phyloP scores from a whole-genome alignment of 2,797 vertebrate genomes.

The Malurus splendens region DNA sequence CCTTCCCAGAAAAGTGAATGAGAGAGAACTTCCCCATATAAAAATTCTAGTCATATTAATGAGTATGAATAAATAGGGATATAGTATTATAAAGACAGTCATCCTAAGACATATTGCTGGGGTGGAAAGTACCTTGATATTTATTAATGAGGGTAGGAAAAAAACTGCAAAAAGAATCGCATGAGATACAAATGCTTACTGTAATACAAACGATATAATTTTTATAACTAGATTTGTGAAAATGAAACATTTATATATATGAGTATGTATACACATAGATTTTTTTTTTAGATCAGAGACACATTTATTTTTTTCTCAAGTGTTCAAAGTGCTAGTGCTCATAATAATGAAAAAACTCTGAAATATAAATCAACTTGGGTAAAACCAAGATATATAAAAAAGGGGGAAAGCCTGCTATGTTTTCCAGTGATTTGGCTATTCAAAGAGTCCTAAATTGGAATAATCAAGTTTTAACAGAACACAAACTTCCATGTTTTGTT shows the following conservation, averaged over 20 bases:
- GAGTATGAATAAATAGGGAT: neutral
- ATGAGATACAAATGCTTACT: neutral
- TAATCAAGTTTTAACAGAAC: neutral
- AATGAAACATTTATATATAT: neutral
- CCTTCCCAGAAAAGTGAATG: slow-evolving; percentile 13
- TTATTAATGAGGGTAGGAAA: neutral
- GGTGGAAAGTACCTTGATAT: neutral
- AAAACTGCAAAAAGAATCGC: neutral
- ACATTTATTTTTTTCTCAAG: neutral
- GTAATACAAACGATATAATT: neutral
- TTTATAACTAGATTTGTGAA: neutral
- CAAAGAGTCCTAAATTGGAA: neutral
- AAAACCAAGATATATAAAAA: neutral
- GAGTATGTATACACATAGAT: too few species aligned
- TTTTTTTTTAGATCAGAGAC: neutral
- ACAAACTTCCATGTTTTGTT: neutral
- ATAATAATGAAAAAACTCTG: neutral
- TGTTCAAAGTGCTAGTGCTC: neutral
- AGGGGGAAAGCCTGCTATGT: neutral
- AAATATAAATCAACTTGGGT: neutral
- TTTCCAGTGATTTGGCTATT: neutral
- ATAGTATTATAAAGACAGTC: neutral
- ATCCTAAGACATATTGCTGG: neutral
- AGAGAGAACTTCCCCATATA: neutral
- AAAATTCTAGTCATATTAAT: neutral